These are phyloP conservation scores for Telmatherina bonti DNA, from an alignment of 2,797 vertebrate genomes.

Conservation along the genomic window DNA sequence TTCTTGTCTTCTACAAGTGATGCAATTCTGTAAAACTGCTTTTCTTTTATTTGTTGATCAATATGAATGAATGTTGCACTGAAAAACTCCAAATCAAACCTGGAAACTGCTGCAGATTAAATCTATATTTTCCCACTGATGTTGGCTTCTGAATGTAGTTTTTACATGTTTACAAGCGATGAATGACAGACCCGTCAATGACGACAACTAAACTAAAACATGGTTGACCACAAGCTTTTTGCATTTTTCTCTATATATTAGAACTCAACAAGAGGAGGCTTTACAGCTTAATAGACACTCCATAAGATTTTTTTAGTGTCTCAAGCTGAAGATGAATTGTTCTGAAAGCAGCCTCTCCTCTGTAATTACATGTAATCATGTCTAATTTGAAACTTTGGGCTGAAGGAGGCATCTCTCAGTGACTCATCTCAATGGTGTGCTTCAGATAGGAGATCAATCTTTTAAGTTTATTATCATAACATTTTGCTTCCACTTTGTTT, in stretches of 20 bases:
- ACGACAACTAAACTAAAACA: too few relatives aligned
- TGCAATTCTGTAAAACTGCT: background rate
- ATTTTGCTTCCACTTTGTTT: background rate
- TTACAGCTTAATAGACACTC: conserved; percentile 12
- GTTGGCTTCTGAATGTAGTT: background rate
- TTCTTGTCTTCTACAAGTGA: conserved; percentile 85
- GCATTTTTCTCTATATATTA: conserved; percentile 16
- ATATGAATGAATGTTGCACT: conserved; percentile 1
- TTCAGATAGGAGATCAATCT: conserved; percentile 4
- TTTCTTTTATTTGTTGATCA: background rate
- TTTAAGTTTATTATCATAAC: background rate
- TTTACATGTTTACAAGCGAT: background rate
- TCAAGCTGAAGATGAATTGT: conserved; percentile 24
- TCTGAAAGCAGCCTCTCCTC: conserved; percentile 35
- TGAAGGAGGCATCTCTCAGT: conserved; percentile 15
- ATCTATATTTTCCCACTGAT: conserved; percentile 43
- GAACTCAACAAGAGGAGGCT: conserved; percentile 20
- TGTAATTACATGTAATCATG: conserved; percentile 58
- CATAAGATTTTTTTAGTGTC: background rate
- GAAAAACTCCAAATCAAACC: conserved; percentile 8
- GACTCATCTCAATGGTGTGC: conserved; percentile 31
- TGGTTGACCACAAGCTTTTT: too few relatives aligned
- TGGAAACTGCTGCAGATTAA: conserved; percentile 28
- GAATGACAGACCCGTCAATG: too few relatives aligned
- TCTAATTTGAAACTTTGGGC: conserved; percentile 30